Percentiles rank a stretch among this genome's conserved stretches.
Evolutionary conservation across 2,888 invertebrate species (phyloP).

Genomic region (Andrena marginata): DNA sequence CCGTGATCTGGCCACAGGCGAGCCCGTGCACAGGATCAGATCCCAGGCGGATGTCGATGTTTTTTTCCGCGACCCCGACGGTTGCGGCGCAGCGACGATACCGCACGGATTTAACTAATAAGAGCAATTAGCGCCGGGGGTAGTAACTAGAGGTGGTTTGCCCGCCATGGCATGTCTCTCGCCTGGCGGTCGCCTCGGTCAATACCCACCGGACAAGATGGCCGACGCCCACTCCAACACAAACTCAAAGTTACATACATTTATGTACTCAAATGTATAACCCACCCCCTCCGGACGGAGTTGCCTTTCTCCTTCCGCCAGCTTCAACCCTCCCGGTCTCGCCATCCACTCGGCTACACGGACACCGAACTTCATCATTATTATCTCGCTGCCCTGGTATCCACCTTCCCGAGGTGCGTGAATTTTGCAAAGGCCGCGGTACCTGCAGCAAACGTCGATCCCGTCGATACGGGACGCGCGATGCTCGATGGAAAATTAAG

Average conservation of each 20-base stretch:
- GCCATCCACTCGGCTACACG: constrained; percentile 82
- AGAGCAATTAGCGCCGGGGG: constrained; percentile 83
- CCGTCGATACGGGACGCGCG: constrained; percentile 13
- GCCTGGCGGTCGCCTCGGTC: constrained; percentile 84
- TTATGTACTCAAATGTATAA: constrained; percentile 85
- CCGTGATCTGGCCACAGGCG: not conserved
- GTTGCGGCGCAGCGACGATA: constrained; percentile 42
- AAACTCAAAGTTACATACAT: constrained; percentile 85
- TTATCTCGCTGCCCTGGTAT: constrained; percentile 79
- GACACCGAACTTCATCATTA: constrained; percentile 84
- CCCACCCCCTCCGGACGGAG: constrained; percentile 80
- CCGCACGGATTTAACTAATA: constrained; percentile 78
- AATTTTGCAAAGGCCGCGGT: constrained; percentile 68
- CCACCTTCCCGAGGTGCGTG: constrained; percentile 63
- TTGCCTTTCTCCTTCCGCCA: constrained; percentile 80
- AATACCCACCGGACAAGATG: constrained; percentile 86
- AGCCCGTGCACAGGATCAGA: constrained; percentile 6
- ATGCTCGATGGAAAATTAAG: not conserved
- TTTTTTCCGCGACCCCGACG: constrained; percentile 29
- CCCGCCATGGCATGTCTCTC: constrained; percentile 82
- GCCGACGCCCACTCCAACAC: constrained; percentile 85
- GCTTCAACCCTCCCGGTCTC: constrained; percentile 77
- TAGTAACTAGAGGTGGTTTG: constrained; percentile 81
- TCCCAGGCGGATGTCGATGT: constrained; percentile 6
- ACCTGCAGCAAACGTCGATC: constrained; percentile 33